Conservation (phyloP, 2,888 invertebrate genomes). For the Parnassius apollo region DNA sequence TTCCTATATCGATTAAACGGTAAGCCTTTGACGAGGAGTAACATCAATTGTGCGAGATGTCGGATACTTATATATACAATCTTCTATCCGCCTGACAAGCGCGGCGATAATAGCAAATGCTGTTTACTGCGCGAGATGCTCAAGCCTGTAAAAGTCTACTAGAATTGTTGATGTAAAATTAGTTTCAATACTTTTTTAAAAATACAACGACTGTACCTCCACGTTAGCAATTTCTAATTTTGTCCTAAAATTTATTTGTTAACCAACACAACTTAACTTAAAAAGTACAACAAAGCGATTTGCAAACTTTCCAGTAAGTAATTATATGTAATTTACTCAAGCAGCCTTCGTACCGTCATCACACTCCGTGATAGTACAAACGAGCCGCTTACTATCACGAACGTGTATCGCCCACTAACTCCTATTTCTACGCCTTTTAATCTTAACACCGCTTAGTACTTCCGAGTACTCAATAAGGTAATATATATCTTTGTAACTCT, state of each 20-base stretch:
- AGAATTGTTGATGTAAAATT: no score
- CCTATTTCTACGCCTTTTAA: conserved; percentile 36
- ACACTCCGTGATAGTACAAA: conserved; percentile 26
- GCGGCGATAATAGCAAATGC: no score
- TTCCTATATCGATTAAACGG: no score
- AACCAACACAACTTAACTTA: neutral
- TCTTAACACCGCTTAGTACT: conserved; percentile 35
- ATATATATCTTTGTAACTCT: conserved; percentile 27
- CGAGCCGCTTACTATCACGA: conserved; percentile 29
- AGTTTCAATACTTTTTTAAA: no score
- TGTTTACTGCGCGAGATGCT: no score
- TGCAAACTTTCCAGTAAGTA: neutral
- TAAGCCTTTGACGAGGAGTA: no score
- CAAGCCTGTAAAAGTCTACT: no score
- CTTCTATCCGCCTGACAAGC: no score
- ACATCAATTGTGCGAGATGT: no score
- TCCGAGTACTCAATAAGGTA: conserved; percentile 52
- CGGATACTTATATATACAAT: no score
- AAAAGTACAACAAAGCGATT: neutral
- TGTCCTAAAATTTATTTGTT: neutral
- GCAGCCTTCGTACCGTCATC: conserved; percentile 12
- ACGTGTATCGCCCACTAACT: conserved; percentile 34
- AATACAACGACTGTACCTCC: neutral
- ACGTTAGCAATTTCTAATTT: neutral
- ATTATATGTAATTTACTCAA: conserved; percentile 3